phyloP scores from a whole-genome alignment of 1,140 invertebrate species.

The Ladona fulva region DNA sequence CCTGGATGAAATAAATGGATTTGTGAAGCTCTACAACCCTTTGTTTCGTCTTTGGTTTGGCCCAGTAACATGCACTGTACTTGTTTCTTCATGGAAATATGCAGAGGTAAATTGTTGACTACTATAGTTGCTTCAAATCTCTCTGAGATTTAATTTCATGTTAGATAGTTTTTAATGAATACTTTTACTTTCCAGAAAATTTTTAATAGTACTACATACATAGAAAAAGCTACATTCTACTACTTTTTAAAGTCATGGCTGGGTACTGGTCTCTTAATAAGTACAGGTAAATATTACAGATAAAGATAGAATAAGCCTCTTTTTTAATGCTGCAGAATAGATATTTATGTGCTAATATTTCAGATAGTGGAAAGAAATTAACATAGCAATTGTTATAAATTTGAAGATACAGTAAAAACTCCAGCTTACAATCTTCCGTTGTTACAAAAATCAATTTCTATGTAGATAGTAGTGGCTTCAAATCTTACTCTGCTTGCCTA shows the following conservation, averaged over 20 bases:
- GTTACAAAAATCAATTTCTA: conserved; percentile 23
- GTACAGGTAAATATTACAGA: conserved; percentile 36
- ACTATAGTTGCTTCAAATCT: neutral
- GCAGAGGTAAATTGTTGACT: neutral
- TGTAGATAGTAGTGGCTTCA: conserved; percentile 57
- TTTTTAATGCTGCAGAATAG: conserved; percentile 19
- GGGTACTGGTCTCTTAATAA: conserved; percentile 54
- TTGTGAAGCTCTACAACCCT: no score
- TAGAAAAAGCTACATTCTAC: conserved; percentile 53
- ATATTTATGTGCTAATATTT: neutral
- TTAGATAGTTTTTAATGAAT: neutral
- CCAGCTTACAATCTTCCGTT: neutral
- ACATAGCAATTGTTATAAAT: neutral
- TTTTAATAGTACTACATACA: conserved; percentile 37
- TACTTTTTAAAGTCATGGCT: conserved; percentile 51
- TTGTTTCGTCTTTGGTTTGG: conserved; percentile 33
- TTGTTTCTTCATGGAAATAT: neutral
- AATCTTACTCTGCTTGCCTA: no score
- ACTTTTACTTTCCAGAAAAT: conserved; percentile 27
- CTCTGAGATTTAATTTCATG: neutral
- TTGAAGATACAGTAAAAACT: neutral
- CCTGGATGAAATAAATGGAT: no score
- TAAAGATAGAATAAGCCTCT: neutral
- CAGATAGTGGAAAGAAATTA: neutral
- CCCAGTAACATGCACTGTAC: neutral